phyloP scores from a whole-genome alignment of 53 echinoderm and acorn worm genomes.

The Hippasteria phrygiana region DNA sequence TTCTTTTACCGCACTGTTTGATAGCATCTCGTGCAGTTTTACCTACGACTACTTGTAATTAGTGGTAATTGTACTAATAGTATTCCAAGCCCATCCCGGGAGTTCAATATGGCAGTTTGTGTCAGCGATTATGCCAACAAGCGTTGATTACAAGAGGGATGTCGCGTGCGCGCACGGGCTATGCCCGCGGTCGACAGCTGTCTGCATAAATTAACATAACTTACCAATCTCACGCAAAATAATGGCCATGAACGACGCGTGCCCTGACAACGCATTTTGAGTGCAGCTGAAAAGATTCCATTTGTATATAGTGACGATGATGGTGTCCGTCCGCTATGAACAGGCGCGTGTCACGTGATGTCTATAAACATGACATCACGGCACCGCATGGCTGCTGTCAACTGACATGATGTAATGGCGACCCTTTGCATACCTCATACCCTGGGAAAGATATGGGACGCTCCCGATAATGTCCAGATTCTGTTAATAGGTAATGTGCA shows the following conservation, averaged over 20 bases:
- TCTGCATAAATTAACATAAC: conserved; percentile 65
- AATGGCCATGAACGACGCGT: conserved; percentile 13
- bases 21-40: background rate
- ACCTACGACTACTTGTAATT: background rate
- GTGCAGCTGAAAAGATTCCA: background rate
- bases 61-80: background rate
- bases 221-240: background rate
- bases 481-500: background rate
- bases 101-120: background rate
- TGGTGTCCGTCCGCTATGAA: background rate
- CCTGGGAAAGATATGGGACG: conserved; percentile 19
- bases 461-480: conserved; percentile 12
- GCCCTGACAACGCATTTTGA: conserved; percentile 37
- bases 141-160: conserved; percentile 15
- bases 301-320: background rate
- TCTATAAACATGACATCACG: conserved; percentile 29
- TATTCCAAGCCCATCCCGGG: background rate
- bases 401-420: conserved; percentile 15
- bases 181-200: conserved; percentile 44
- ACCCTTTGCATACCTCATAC: conserved; percentile 24
- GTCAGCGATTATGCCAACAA: background rate
- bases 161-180: conserved; percentile 44
- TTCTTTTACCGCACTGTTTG: background rate
- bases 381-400: conserved; percentile 33
- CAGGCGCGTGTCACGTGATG: conserved; percentile 44